These are phyloP conservation scores for Spodoptera exigua DNA, from an alignment of 2,888 invertebrate species.

Conservation along the genomic window DNA sequence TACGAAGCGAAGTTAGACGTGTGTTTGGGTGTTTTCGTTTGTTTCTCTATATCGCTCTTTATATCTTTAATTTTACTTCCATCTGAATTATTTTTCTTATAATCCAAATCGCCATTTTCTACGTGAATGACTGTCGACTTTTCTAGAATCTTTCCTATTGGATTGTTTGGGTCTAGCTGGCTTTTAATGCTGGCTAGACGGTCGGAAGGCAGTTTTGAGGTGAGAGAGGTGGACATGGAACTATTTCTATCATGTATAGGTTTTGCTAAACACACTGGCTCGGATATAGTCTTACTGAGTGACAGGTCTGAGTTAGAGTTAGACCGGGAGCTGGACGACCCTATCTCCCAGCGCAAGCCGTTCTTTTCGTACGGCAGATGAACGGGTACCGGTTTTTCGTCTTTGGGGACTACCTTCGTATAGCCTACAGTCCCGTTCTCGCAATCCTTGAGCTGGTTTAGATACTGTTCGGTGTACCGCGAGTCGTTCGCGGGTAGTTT, in stretches of 20 bases:
- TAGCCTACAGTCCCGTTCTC: constrained; percentile 81
- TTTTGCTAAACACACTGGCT: constrained; percentile 80
- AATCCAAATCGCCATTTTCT: constrained; percentile 77
- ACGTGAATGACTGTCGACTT: constrained; percentile 86
- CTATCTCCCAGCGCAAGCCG: constrained; percentile 77
- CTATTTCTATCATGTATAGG: constrained; percentile 73
- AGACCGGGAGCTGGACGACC: constrained; percentile 76
- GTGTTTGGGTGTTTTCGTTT: constrained; percentile 84
- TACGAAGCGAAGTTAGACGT: constrained; percentile 90
- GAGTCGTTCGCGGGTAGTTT: constrained; percentile 83
- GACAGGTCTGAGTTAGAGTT: constrained; percentile 83
- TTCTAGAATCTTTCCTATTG: constrained; percentile 86
- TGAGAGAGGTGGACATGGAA: constrained; percentile 78
- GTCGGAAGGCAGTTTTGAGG: constrained; percentile 79
- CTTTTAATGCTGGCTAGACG: constrained; percentile 84
- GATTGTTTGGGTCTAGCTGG: constrained; percentile 86
- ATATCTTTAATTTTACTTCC: constrained; percentile 70
- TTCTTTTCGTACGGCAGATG: constrained; percentile 85
- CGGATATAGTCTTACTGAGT: constrained; percentile 84
- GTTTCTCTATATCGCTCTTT: constrained; percentile 82
- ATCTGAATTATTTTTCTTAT: constrained; percentile 60
- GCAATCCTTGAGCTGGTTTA: constrained; percentile 82
- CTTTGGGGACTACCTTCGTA: constrained; percentile 76
- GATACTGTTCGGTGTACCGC: constrained; percentile 78
- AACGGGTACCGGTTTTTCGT: constrained; percentile 84